Base-by-base conservation (phyloP, 2,888 invertebrate genomes). In the Dusona sp. region DNA sequence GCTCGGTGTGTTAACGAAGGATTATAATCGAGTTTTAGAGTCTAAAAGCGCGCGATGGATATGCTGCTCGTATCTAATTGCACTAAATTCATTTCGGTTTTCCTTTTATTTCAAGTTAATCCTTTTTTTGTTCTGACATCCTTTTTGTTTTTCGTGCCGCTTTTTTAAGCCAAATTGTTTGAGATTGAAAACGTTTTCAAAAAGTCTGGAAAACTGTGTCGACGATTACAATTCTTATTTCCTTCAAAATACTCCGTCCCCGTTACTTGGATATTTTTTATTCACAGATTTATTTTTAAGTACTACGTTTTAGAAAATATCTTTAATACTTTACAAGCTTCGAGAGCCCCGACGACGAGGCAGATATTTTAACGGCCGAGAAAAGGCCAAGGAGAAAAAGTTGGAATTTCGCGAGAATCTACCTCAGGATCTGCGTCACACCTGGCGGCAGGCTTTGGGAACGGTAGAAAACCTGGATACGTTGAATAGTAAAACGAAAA, bases 231-330 rank as follows among this genome's bases (percentile, higher is more conserved):
- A 29, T 61, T 61, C 54, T 61, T 61, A 13, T 13, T 54, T 9
- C 6, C 7, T 22, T 16, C 16, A 61, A 61, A 61, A 61, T 61
- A 61, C 29, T 29, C 16, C 6, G 3, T 61, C 29, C 16, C 16
- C 6, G 3, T 61, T 61, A 48, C 29, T 61, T 29, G 16, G 16
- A 61, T 11, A 25, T 57, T 57, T 57, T 54, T 54, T 54, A 25
- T 57, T 29, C 29, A 57, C 29, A 57, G 57, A 57, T 57, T 57
- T 25, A 29, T 22, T 54, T 22, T 16, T 29, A 29, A 61, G 61
- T 29, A 61, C 61, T 29, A 61, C 16, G 1, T 61, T 61, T 61
- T n/a, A 29, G 61, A 61, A 61, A 61, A 61, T 61, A 61, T 61
- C 61, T 29, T 29, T 61, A 61, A 29, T 61, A 29, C 6, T 61